Conservation (phyloP, 2,888 invertebrate species). For the Halocaridina rubra region DNA sequence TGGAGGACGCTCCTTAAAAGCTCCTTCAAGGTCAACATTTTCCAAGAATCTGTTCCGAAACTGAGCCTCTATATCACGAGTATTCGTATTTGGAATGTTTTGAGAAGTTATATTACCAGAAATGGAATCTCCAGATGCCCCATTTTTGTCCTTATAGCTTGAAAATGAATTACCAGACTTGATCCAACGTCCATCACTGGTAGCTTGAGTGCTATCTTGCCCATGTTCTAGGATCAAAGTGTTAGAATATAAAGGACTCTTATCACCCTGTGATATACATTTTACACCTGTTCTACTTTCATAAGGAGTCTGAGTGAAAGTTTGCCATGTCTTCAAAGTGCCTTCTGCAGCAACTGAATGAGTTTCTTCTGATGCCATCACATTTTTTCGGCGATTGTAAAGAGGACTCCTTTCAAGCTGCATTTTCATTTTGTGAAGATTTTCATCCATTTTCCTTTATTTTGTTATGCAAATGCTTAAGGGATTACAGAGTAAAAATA, state of each 20-base stretch:
- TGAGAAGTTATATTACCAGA: not conserved
- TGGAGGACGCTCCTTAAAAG: conserved; percentile 19
- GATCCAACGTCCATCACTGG: not conserved
- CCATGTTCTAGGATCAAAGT: not conserved
- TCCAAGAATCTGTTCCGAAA: conserved; percentile 17
- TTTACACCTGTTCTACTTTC: not conserved
- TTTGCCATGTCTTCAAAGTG: too few species aligned
- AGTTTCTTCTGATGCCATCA: not conserved
- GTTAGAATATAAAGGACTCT: not conserved
- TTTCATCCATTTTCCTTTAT: not conserved
- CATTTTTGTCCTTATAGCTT: not conserved
- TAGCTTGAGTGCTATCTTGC: not conserved
- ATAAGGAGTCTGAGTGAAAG: not conserved
- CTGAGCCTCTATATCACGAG: not conserved
- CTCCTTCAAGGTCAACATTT: conserved; percentile 15
- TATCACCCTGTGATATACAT: not conserved
- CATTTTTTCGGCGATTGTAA: conserved; percentile 15
- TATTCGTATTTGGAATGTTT: not conserved
- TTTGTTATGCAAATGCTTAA: too few species aligned
- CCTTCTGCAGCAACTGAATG: too few species aligned
- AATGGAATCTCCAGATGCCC: not conserved
- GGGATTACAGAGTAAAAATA: too few species aligned
- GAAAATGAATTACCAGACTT: not conserved
- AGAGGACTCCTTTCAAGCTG: conserved; percentile 13
- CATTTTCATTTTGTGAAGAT: not conserved